These are phyloP conservation scores for Delia radicum DNA, from an alignment of 1,140 invertebrate species.

Conservation along the genomic window DNA sequence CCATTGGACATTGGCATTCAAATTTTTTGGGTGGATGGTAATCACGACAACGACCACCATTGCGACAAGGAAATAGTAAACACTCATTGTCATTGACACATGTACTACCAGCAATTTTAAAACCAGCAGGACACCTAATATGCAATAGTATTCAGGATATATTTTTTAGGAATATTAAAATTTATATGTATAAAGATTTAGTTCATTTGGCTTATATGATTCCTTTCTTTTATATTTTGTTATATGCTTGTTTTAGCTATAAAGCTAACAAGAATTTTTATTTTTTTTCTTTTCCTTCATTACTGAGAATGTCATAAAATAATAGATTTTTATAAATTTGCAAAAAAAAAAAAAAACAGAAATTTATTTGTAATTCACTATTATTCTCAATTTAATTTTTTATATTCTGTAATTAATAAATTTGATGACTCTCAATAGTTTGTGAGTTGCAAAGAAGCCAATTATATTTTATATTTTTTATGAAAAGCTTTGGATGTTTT, in stretches of 20 bases:
- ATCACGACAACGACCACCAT: conserved; percentile 73
- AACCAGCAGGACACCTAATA: conserved; percentile 71
- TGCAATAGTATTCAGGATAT: background rate
- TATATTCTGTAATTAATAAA: no score
- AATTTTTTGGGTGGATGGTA: conserved; percentile 70
- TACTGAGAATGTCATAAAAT: no score
- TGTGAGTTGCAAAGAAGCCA: no score
- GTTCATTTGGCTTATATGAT: background rate
- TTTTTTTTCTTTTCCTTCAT: no score
- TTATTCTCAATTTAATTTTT: no score
- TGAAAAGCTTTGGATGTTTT: no score
- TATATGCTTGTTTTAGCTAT: background rate
- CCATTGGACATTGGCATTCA: conserved; percentile 72
- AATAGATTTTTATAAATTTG: background rate
- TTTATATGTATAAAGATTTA: background rate
- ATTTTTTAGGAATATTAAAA: background rate
- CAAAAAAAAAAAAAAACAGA: background rate
- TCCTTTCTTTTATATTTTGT: background rate
- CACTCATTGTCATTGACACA: conserved; percentile 80
- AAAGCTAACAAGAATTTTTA: no score
- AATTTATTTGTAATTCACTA: no score
- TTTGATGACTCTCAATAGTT: no score
- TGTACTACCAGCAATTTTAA: conserved; percentile 62
- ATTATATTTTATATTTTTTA: no score
- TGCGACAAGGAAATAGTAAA: conserved; percentile 66